phyloP scores from a whole-genome alignment of 64 coral and sea anemone genomes.

The Orbicella faveolata region DNA sequence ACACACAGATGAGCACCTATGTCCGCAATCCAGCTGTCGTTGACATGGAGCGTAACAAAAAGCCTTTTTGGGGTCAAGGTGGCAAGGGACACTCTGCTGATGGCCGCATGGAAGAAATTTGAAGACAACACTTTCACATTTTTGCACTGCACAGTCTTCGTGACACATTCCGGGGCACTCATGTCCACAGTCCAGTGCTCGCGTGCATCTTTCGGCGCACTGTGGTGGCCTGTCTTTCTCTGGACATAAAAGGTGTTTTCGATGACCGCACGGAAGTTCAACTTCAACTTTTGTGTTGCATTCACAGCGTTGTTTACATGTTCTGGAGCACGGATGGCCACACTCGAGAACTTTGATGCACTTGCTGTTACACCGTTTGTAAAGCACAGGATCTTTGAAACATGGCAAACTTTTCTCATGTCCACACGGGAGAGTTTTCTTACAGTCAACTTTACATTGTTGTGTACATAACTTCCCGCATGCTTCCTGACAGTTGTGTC shows the following conservation, averaged over 20 bases:
- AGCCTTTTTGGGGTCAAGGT: background rate
- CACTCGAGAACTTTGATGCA: slow-evolving; percentile 35
- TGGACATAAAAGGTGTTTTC: background rate
- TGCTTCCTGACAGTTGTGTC: slow-evolving; percentile 12
- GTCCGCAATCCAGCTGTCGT: slow-evolving; percentile 37
- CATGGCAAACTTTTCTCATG: slow-evolving; percentile 28
- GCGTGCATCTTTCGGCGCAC: slow-evolving; percentile 10
- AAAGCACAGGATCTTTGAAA: background rate
- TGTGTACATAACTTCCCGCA: slow-evolving; percentile 19
- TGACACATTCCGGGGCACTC: slow-evolving; percentile 28
- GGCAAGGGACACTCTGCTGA: slow-evolving; percentile 32
- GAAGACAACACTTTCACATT: background rate
- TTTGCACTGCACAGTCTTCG: slow-evolving; percentile 7
- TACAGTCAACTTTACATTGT: background rate
- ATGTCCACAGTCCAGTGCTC: slow-evolving; percentile 49
- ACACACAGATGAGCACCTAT: slow-evolving; percentile 39
- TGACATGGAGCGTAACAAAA: slow-evolving; percentile 23
- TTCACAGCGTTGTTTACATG: background rate
- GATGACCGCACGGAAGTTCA: background rate
- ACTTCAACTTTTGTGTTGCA: background rate
- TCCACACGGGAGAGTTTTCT: slow-evolving; percentile 41
- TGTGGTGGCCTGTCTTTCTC: background rate
- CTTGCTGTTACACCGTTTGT: slow-evolving; percentile 3
- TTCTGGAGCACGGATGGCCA: slow-evolving; percentile 44
- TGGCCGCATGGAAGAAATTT: slow-evolving; percentile 58